phyloP scores from a whole-genome alignment of 2,888 invertebrate species.

The Ecliptopera silaceata region DNA sequence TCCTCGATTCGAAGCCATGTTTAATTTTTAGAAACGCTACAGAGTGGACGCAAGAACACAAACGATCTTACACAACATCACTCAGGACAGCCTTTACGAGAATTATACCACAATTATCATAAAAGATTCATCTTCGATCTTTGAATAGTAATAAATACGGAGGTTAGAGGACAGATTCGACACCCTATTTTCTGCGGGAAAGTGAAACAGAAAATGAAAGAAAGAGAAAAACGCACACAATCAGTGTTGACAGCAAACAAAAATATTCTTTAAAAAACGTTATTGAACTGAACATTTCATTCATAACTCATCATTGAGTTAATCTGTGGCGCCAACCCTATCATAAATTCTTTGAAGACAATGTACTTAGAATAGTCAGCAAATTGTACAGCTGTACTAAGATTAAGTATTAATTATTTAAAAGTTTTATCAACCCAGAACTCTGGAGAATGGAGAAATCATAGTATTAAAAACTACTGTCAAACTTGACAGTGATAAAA shows the following conservation, averaged over 20 bases:
- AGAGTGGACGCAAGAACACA: slow-evolving; percentile 79
- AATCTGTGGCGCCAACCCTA: too few species aligned
- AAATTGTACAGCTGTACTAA: too few species aligned
- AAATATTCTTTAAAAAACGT: slow-evolving; percentile 19
- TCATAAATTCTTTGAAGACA: too few species aligned
- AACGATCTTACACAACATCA: slow-evolving; percentile 82
- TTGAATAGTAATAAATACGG: slow-evolving; percentile 80
- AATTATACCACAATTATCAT: slow-evolving; percentile 87
- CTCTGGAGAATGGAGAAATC: too few species aligned
- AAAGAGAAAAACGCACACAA: slow-evolving; percentile 69
- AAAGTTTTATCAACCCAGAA: too few species aligned
- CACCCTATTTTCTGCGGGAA: slow-evolving; percentile 84
- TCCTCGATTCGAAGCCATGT: slow-evolving; percentile 95
- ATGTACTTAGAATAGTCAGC: too few species aligned
- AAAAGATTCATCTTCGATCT: slow-evolving; percentile 85
- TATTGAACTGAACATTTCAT: too few species aligned
- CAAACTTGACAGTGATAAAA: background rate
- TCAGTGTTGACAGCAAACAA: slow-evolving; percentile 67
- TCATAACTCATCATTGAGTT: background rate
- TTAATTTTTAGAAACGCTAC: slow-evolving; percentile 83
- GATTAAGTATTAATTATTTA: too few species aligned
- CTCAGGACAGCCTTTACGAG: slow-evolving; percentile 80
- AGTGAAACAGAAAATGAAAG: slow-evolving; percentile 77
- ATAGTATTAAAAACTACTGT: background rate
- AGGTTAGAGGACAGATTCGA: slow-evolving; percentile 83